A percentile compares a stretch with the other conserved stretches of the same genome.
Evolutionary conservation across 2,888 invertebrate genomes (phyloP).

Genomic region (Amorpha juglandis): DNA sequence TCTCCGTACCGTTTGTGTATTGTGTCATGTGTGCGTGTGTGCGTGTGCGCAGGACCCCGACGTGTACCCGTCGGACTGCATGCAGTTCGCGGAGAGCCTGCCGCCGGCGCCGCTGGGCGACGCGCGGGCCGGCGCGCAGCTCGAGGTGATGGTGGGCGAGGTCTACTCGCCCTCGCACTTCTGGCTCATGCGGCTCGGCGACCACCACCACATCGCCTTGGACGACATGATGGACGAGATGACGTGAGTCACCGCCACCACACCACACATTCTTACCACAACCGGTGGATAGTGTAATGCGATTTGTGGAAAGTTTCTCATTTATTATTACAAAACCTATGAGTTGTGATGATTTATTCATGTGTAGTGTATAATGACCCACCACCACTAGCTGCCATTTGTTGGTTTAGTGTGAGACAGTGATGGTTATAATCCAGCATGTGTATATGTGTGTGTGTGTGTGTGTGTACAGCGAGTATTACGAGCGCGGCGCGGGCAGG

Average conservation of each 20-base stretch:
- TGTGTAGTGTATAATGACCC: too few relatives aligned
- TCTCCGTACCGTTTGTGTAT: too few relatives aligned
- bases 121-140: constrained; percentile 52
- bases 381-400: too few relatives aligned
- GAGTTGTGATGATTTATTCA: too few relatives aligned
- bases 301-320: too few relatives aligned
- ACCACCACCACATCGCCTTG: constrained; percentile 60
- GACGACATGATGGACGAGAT: constrained; percentile 80
- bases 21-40: too few relatives aligned
- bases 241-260: constrained; percentile 65
- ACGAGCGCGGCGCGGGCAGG: constrained; percentile 53
- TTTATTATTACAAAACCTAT: too few relatives aligned
- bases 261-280: too few relatives aligned
- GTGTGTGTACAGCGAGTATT: constrained; percentile 65
- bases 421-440: too few relatives aligned
- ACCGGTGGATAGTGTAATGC: too few relatives aligned
- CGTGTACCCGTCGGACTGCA: constrained; percentile 75
- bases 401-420: too few relatives aligned
- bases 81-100: constrained; percentile 67
- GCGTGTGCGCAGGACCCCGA: constrained; percentile 60
- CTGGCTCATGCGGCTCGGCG: constrained; percentile 78
- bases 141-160: constrained; percentile 77
- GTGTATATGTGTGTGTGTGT: too few relatives aligned
- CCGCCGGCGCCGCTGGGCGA: constrained; percentile 46
- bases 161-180: constrained; percentile 85